Percentiles rank a stretch among this genome's conserved stretches.
Evolutionary conservation across 53 echinoderm and acorn worm genomes (phyloP).

Genomic region (Holothuria leucospilota): DNA sequence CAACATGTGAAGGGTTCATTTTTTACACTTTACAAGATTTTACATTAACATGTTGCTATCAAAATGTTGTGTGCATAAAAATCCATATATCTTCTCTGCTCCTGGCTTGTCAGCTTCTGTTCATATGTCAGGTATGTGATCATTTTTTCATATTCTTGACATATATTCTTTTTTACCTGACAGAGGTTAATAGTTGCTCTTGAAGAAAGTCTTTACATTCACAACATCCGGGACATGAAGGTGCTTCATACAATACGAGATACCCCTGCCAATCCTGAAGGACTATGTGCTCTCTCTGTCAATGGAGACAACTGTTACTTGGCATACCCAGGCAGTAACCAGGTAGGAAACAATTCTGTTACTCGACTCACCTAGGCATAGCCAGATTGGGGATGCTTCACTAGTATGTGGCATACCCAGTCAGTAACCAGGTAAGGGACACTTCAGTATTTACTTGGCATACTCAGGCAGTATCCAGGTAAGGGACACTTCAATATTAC

Average conservation of each 20-base stretch:
- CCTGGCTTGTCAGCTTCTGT: too few relatives aligned
- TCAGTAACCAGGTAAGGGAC: conserved; percentile 80
- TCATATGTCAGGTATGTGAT: too few relatives aligned
- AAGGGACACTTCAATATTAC: background rate
- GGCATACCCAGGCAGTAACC: conserved; percentile 98
- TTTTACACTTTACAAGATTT: too few relatives aligned
- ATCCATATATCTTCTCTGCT: too few relatives aligned
- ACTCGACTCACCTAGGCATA: conserved; percentile 93
- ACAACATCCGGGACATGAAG: conserved; percentile 99
- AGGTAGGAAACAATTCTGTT: conserved; percentile 74
- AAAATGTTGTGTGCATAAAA: too few relatives aligned
- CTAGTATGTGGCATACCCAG: conserved; percentile 96
- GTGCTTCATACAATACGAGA: conserved; percentile 99
- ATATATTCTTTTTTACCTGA: background rate
- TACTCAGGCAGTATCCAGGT: too few relatives aligned
- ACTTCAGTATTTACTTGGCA: background rate
- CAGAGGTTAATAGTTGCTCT: conserved; percentile 96
- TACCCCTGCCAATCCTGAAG: conserved; percentile 91
- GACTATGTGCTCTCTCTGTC: conserved; percentile 90
- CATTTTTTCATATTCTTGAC: too few relatives aligned
- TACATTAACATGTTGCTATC: too few relatives aligned
- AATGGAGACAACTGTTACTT: conserved; percentile 97
- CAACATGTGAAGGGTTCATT: too few relatives aligned
- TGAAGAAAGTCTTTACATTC: conserved; percentile 97
- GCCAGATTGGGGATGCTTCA: conserved; percentile 11